Conservation (phyloP, 2,888 invertebrate genomes). For the Balanococcus diminutus region DNA sequence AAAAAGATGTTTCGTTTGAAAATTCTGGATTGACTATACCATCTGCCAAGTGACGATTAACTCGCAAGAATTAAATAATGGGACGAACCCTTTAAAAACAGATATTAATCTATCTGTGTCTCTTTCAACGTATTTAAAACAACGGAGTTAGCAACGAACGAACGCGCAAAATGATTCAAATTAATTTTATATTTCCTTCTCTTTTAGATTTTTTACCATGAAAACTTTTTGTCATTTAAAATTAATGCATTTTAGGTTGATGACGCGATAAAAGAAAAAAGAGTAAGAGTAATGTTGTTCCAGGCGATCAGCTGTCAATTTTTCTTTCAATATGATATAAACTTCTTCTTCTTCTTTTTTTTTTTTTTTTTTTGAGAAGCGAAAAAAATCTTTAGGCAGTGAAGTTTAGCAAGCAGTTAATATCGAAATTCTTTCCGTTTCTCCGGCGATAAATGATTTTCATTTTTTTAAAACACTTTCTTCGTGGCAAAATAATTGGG, state of each 20-base stretch:
- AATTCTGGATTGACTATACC: neutral
- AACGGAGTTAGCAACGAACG: neutral
- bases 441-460: neutral
- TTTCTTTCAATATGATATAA: neutral
- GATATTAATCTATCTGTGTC: slow-evolving; percentile 28
- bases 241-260: neutral
- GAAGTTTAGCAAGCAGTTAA: neutral
- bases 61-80: slow-evolving; percentile 28
- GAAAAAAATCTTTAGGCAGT: neutral
- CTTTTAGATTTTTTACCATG: neutral
- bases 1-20: neutral
- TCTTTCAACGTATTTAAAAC: slow-evolving; percentile 3
- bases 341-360: too few species aligned
- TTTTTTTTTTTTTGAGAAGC: neutral
- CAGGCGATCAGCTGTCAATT: neutral
- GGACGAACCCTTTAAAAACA: slow-evolving; percentile 8
- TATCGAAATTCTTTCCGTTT: neutral
- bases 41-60: slow-evolving; percentile 25
- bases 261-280: neutral
- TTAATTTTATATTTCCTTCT: neutral
- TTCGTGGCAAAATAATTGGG: neutral
- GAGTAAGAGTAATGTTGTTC: neutral
- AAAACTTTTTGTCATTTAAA: neutral
- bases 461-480: neutral
- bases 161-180: neutral